phyloP scores from a whole-genome alignment of 2,797 vertebrate species.

The Catostomus latipinnis region DNA sequence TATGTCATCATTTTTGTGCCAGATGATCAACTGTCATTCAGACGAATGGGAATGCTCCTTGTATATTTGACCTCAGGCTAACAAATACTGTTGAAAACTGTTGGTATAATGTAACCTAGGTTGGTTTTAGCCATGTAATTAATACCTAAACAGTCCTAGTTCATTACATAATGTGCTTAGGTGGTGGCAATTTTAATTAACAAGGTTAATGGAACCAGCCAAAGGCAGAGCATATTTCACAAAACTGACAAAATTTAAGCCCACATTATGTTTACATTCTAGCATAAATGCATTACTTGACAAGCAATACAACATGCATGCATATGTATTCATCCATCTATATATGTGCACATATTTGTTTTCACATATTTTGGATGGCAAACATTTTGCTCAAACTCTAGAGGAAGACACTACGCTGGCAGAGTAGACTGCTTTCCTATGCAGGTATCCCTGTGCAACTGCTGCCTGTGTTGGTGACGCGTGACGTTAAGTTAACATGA shows the following conservation, averaged over 20 bases:
- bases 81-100: too few relatives aligned
- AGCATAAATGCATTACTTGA: not conserved
- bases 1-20: too few relatives aligned
- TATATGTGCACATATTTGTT: not conserved
- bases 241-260: not conserved
- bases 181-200: not conserved
- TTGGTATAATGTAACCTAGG: too few relatives aligned
- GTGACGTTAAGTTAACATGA: constrained; percentile 80
- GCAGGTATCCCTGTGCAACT: constrained; percentile 52
- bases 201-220: constrained; percentile 11
- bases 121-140: not conserved
- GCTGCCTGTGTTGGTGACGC: constrained; percentile 72
- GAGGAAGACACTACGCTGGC: constrained; percentile 2
- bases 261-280: not conserved
- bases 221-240: not conserved
- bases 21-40: too few relatives aligned
- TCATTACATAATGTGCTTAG: not conserved
- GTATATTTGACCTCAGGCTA: too few relatives aligned
- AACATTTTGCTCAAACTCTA: not conserved
- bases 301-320: constrained; percentile 34
- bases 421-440: not conserved
- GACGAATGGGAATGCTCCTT: too few relatives aligned
- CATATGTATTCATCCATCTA: constrained; percentile 37
- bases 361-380: not conserved
- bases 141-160: not conserved